These are phyloP conservation scores for Platycheirus rosarum DNA, from an alignment of 2,888 invertebrate species.

Conservation along the genomic window DNA sequence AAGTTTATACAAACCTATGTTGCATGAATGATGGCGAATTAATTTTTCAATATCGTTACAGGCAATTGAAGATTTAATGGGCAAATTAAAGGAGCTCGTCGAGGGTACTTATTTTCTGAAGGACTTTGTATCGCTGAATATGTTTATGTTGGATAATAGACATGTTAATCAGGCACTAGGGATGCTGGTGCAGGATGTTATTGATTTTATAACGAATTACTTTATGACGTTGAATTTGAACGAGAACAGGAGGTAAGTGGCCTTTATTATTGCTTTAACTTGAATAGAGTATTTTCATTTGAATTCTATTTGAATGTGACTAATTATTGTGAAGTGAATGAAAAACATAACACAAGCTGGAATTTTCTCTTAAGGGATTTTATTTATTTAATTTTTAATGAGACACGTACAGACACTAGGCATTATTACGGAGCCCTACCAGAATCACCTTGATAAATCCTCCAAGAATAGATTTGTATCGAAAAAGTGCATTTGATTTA, in stretches of 20 bases:
- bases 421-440: too few species aligned
- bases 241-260: conserved; percentile 88
- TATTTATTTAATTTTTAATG: too few species aligned
- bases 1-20: too few species aligned
- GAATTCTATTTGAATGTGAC: too few species aligned
- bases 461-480: too few species aligned
- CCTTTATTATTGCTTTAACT: not conserved
- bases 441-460: too few species aligned
- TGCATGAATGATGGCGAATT: conserved; percentile 20
- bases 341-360: too few species aligned
- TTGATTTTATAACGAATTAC: conserved; percentile 81
- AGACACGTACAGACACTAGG: too few species aligned
- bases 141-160: conserved; percentile 89
- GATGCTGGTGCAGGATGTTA: conserved; percentile 80
- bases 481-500: too few species aligned
- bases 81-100: conserved; percentile 87
- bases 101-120: conserved; percentile 89
- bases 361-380: too few species aligned
- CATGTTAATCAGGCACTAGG: conserved; percentile 81
- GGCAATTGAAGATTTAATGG: conserved; percentile 89
- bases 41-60: conserved; percentile 78
- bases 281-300: too few species aligned
- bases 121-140: conserved; percentile 91
- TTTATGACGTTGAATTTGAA: conserved; percentile 83
- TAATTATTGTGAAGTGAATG: too few species aligned